Evolutionary conservation across 2,888 invertebrate species (phyloP), one percentile per base, ranked within the genome.

Genomic region (Melolontha melolontha): DNA sequence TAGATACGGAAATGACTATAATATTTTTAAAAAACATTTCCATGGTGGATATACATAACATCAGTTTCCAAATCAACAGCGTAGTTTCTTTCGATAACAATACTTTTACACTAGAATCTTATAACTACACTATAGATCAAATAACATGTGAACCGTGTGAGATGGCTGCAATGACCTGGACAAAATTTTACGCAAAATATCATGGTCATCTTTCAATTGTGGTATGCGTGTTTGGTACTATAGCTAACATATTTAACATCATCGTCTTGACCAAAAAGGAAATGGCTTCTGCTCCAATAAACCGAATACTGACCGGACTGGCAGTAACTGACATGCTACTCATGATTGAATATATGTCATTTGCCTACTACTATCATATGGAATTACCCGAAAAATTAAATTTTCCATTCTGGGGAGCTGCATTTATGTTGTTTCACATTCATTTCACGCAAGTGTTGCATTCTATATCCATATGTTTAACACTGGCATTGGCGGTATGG

Each of bases 271-370:
- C 96, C 10, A 87, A 93, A 59, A 91, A 92, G 69, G 92, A 93
- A 79, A 88, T 95, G 86, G 89, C 91, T 12, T 87, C 88, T 65
- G 92, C 95, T 0, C 94, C 96, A 1, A 95, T 95, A 75, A 96
- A 96, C 83, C 86, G 92, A 47, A 92, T 96, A 64, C 86, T 96
- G 54, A 94, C 93, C 72, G 90, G 92, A 81, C 82, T 96, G 63
- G 96, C 96, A 0, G 92, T 94, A 0, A 93, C 95, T 1, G 96
- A 97, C 81, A 91, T 96, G 83, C 88, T 95, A 73, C 93, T 96
- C 29, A 96, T 97, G 91, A 82, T 95, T 80, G 95, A 95, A 76
- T 94, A 93, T 79, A 88, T 93, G 71, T 92, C 92, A 2, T 92
- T 91, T 78, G 88, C 90, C 4, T 86, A 89, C 62, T 91, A 92